Evolutionary conservation across 2,888 invertebrate genomes (phyloP).

Genomic region (Amorpha juglandis): DNA sequence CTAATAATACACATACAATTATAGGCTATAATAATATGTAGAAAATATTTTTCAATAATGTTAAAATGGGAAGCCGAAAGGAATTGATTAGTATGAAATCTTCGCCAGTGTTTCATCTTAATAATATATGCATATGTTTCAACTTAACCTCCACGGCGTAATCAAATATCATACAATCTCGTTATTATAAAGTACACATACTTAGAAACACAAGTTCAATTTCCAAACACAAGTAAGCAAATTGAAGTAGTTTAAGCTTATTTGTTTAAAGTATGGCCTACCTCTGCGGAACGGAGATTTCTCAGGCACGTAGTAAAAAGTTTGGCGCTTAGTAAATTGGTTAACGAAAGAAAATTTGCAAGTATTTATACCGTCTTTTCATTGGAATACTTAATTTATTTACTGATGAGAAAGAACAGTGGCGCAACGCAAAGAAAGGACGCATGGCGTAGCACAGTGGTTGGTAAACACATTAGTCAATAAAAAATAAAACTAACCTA

Average conservation of each 20-base stretch:
- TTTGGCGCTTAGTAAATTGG: background rate
- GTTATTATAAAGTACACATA: background rate
- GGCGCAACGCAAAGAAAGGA: no score
- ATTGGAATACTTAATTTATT: background rate
- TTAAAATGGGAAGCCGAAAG: no score
- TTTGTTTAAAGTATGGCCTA: constrained; percentile 7
- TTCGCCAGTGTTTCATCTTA: no score
- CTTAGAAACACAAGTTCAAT: background rate
- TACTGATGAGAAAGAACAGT: no score
- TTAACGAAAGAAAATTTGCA: background rate
- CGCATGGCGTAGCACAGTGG: no score
- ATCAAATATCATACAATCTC: background rate
- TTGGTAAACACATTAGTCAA: no score
- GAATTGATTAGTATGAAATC: no score
- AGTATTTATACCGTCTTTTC: background rate
- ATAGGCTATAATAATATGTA: no score
- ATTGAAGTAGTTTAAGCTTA: constrained; percentile 1
- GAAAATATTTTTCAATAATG: no score
- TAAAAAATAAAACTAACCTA: no score
- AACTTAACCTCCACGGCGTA: background rate
- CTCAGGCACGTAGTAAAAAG: constrained; percentile 1
- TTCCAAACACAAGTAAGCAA: background rate
- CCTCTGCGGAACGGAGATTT: background rate
- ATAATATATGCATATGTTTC: background rate
- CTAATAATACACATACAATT: no score